Evolutionary conservation across 2,888 invertebrate species (phyloP).

Genomic region (Hoplodrina blanda): DNA sequence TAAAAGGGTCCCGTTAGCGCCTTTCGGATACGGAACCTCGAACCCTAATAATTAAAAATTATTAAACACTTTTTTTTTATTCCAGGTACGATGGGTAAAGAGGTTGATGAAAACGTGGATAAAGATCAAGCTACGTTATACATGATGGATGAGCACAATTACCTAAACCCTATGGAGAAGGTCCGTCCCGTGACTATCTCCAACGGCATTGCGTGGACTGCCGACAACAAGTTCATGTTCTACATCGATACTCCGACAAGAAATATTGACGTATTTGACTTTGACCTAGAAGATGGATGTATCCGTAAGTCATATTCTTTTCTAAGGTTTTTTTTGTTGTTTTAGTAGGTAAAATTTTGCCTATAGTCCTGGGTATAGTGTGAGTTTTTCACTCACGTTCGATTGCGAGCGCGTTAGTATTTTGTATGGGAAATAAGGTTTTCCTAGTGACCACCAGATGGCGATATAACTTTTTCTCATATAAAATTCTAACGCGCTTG

Average conservation of each 20-base stretch:
- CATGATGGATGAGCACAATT: conserved; percentile 85
- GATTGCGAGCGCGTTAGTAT: too few relatives aligned
- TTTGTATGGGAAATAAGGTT: too few relatives aligned
- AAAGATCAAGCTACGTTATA: conserved; percentile 91
- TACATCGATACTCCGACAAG: conserved; percentile 94
- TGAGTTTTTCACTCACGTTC: too few relatives aligned
- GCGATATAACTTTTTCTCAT: too few relatives aligned
- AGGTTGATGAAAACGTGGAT: conserved; percentile 83
- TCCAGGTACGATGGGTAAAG: conserved; percentile 92
- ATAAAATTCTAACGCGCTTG: too few relatives aligned
- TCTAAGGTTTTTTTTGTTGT: too few relatives aligned
- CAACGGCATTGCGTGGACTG: conserved; percentile 95
- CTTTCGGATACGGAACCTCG: too few relatives aligned
- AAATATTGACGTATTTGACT: conserved; percentile 93
- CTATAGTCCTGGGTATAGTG: too few relatives aligned
- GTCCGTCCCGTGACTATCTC: conserved; percentile 92
- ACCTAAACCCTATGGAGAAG: conserved; percentile 75
- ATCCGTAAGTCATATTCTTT: conserved; percentile 88
- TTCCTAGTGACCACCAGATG: too few relatives aligned
- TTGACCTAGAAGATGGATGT: conserved; percentile 89
- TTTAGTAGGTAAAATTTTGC: too few relatives aligned
- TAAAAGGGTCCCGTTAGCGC: too few relatives aligned
- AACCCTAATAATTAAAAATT: background rate
- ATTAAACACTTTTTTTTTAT: conserved; percentile 3
- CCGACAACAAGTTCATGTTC: conserved; percentile 93